Evolutionary conservation across 1,140 invertebrate species (phyloP).

Genomic region (Drosophila sturtevanti): DNA sequence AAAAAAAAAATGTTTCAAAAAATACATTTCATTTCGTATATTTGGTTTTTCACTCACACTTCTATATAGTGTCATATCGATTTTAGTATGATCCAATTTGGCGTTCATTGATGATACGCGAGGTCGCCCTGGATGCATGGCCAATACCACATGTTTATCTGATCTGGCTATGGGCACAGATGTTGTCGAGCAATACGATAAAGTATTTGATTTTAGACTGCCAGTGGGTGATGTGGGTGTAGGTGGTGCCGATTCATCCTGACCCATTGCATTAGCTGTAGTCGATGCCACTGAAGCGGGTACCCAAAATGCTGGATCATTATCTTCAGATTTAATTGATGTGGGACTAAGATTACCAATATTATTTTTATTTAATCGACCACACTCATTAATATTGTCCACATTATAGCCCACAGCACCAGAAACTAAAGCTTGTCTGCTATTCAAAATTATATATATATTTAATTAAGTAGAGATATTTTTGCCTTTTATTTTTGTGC

Average conservation of each 20-base stretch:
- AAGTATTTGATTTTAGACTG: conserved; percentile 76
- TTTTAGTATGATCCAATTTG: conserved; percentile 85
- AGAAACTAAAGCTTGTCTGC: conserved; percentile 83
- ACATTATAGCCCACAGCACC: conserved; percentile 78
- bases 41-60: conserved; percentile 53
- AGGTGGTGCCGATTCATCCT: conserved; percentile 83
- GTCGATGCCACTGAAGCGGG: conserved; percentile 72
- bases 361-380: conserved; percentile 45
- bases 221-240: conserved; percentile 83
- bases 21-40: neutral
- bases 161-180: conserved; percentile 83
- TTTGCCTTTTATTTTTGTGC: neutral
- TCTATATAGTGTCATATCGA: conserved; percentile 84
- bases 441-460: conserved; percentile 24
- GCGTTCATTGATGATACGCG: conserved; percentile 84
- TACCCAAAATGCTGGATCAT: conserved; percentile 83
- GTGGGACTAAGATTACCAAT: conserved; percentile 79
- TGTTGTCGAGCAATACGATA: conserved; percentile 72
- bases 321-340: conserved; percentile 76
- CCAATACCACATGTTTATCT: conserved; percentile 85
- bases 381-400: conserved; percentile 79
- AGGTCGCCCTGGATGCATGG: conserved; percentile 81
- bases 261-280: conserved; percentile 53
- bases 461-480: neutral
- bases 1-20: neutral